Evolutionary conservation across 2,888 invertebrate genomes (phyloP).

Genomic region (Hirtodrosophila histrioides): DNA sequence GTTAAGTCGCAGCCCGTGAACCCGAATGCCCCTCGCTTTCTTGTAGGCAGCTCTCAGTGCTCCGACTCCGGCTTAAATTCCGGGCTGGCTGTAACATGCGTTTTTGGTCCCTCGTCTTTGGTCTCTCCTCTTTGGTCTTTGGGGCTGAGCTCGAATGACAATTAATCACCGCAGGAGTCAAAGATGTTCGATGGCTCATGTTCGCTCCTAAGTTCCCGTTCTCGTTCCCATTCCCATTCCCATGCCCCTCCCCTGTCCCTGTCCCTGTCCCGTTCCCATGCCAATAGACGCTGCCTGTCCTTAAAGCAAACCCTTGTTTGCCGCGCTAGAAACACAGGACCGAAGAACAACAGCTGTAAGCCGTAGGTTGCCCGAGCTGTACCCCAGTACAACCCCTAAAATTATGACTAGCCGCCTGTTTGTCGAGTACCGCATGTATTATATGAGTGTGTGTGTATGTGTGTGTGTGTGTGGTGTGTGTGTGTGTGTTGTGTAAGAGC

Average conservation of each 20-base stretch:
- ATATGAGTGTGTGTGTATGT: conserved; percentile 5
- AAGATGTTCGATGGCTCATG: conserved; percentile 63
- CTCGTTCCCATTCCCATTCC: conserved; percentile 10
- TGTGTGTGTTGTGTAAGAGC: conserved; percentile 49
- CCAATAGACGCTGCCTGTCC: conserved; percentile 51
- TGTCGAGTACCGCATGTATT: conserved; percentile 19
- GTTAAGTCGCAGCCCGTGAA: conserved; percentile 62
- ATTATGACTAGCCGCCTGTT: conserved; percentile 60
- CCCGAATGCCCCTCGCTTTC: conserved; percentile 35
- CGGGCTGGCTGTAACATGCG: conserved; percentile 31
- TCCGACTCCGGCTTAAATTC: conserved; percentile 21
- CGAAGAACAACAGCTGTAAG: conserved; percentile 64
- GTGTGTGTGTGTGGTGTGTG: conserved; percentile 12
- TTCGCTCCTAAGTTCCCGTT: conserved; percentile 24
- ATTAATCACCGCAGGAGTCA: conserved; percentile 79
- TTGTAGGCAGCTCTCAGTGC: conserved; percentile 29
- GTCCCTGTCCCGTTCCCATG: conserved; percentile 54
- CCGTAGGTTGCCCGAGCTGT: conserved; percentile 45
- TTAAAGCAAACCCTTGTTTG: conserved; percentile 70
- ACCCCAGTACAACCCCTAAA: conserved; percentile 67
- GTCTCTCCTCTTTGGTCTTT: conserved; percentile 6
- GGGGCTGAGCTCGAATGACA: conserved; percentile 59
- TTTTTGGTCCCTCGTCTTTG: conserved; percentile 4
- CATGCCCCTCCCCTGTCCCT: background rate
- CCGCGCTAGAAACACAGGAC: conserved; percentile 24